Evolutionary conservation across 2,797 vertebrate species (phyloP).

Genomic region (Hydrophis major): DNA sequence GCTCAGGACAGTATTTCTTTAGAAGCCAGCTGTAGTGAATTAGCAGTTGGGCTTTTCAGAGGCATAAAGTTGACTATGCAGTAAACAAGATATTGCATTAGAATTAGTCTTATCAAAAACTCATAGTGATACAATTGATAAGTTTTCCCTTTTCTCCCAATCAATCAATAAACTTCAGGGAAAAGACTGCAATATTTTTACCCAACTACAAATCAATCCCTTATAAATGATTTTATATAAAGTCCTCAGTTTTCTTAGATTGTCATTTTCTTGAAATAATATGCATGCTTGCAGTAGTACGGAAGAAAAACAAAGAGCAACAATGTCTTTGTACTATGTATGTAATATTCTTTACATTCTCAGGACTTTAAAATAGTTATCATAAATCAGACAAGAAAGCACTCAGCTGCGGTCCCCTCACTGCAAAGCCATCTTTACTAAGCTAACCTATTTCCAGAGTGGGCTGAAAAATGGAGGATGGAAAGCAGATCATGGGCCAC

Average conservation of each 20-base stretch:
- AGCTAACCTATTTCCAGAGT: not conserved
- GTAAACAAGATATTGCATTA: not conserved
- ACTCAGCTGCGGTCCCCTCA: not conserved
- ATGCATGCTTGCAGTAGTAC: not conserved
- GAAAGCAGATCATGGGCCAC: not conserved
- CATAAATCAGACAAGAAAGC: conserved; percentile 52
- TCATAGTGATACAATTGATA: not conserved
- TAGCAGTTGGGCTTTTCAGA: not conserved
- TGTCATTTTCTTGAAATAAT: not conserved
- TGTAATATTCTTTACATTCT: conserved; percentile 34
- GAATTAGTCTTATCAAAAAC: not conserved
- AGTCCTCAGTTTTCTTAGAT: not conserved
- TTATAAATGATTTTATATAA: not conserved
- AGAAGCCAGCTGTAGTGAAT: not conserved
- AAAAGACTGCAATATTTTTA: not conserved
- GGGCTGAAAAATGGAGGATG: not conserved
- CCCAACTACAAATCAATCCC: not conserved
- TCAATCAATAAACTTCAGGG: not conserved
- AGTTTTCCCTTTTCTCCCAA: not conserved
- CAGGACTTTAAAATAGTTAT: conserved; percentile 39
- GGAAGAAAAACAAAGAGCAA: conserved; percentile 13
- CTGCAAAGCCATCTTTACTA: not conserved
- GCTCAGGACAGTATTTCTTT: not conserved
- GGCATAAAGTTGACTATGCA: not conserved
- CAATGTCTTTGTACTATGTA: conserved; percentile 24